Evolutionary conservation across 1,140 invertebrate genomes (phyloP), one percentile per base, ranked within the genome.

Genomic region (Trichonephila clavata): DNA sequence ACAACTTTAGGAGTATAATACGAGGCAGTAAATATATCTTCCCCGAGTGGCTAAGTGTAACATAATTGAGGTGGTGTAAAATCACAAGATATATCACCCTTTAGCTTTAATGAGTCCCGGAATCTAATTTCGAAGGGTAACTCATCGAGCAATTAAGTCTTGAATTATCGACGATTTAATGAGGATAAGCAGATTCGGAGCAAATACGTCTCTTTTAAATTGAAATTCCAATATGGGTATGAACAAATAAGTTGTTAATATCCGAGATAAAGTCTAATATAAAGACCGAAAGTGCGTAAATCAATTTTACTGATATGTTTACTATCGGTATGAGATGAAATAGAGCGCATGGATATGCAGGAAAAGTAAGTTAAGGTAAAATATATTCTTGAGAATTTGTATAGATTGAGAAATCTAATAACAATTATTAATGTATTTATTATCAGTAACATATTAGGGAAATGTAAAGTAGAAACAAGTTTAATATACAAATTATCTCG

Each of bases 121-220:
- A 84, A 57, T 84, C 81, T 57, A 59, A 84, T 84, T 84, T 84
- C 81, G n/a, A 50, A 10, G n/a, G 43, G n/a, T 59, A 84, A 43
- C 81, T 50, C 57, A 84, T 84, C 81, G 81, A 57, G 81, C 57
- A 59, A 84, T 84, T 84, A 84, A 50, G 39, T 16, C 43, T 84
- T 84, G 81, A 84, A 57, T 84, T 84, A 84, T 84, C 81, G 81
- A 24, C 81, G 57, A 59, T 50, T 24, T 84, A 84, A 84, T 84
- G 81, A 57, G 20, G 81, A 84, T 84, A 84, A 84, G 43, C 57
- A 59, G 57, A 24, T 10, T n/a, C n/a, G 21, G n/a, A 21, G 6
- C 21, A 24, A 84, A 59, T n/a, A 43, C 43, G 57, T 50, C 24
- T 77, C 24, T 77, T 39, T 77, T 24, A 77, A 77, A 77, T 27